phyloP scores from a whole-genome alignment of 2,888 invertebrate genomes.

The Acholoe squamosa region DNA sequence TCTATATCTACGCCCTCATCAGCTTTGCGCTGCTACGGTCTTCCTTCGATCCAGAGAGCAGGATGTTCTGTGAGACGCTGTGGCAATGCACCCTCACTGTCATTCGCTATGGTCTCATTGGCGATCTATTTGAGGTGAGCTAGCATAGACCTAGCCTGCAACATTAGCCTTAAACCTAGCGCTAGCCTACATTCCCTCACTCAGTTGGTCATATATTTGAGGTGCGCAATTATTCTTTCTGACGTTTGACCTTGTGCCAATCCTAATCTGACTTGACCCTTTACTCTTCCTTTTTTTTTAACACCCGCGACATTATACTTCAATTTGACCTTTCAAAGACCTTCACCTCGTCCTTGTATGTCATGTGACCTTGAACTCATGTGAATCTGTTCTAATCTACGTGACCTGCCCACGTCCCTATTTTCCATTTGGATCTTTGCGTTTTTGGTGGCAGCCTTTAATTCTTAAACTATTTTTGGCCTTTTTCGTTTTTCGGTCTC shows the following conservation, averaged over 20 bases:
- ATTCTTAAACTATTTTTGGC: conserved; percentile 38
- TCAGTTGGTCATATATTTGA: conserved; percentile 61
- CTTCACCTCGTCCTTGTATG: conserved; percentile 56
- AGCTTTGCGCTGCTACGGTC: conserved; percentile 81
- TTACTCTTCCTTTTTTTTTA: conserved; percentile 39
- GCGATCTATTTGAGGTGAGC: conserved; percentile 77
- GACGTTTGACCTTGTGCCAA: conserved; percentile 48
- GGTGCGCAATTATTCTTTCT: conserved; percentile 59
- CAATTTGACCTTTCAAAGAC: conserved; percentile 51
- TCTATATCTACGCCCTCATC: conserved; percentile 83
- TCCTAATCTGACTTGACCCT: conserved; percentile 51
- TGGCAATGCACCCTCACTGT: conserved; percentile 78
- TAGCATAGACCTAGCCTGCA: conserved; percentile 60
- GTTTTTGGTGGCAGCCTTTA: conserved; percentile 37
- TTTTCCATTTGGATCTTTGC: conserved; percentile 22
- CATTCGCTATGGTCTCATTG: conserved; percentile 76
- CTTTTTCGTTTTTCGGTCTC: conserved; percentile 33
- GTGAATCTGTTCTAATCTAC: conserved; percentile 35
- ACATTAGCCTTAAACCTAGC: conserved; percentile 55
- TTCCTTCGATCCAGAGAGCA: conserved; percentile 72
- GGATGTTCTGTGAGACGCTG: conserved; percentile 74
- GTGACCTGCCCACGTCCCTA: conserved; percentile 28
- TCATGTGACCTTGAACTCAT: conserved; percentile 56
- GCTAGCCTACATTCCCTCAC: conserved; percentile 52
- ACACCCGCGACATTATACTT: conserved; percentile 35